phyloP scores from a whole-genome alignment of 2,888 invertebrate species.

The Myopa tessellatipennis region DNA sequence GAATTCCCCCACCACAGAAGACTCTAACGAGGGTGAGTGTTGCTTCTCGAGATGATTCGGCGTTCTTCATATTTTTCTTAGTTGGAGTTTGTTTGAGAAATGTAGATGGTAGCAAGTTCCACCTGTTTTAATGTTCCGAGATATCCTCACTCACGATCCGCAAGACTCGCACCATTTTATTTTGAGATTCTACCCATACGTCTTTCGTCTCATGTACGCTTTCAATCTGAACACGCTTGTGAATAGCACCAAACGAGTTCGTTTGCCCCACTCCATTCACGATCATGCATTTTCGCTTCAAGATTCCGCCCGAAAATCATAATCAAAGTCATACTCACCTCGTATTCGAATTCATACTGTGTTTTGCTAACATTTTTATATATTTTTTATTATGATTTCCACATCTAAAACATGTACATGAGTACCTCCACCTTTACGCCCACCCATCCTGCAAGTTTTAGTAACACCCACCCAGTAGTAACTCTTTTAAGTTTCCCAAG shows the following conservation, averaged over 20 bases:
- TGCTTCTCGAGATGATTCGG: conserved; percentile 43
- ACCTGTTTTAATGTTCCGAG: background rate
- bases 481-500: background rate
- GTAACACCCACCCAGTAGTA: background rate
- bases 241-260: background rate
- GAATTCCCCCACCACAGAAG: conserved; percentile 59
- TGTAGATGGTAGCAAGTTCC: background rate
- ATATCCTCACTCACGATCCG: background rate
- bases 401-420: background rate
- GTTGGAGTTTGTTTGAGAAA: background rate
- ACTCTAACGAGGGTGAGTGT: conserved; percentile 68
- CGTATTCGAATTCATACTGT: conserved; percentile 56
- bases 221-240: background rate
- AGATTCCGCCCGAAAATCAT: background rate
- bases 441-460: background rate
- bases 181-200: background rate
- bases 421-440: background rate
- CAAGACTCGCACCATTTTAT: background rate
- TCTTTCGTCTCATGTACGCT: background rate
- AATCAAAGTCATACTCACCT: background rate
- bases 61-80: background rate
- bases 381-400: conserved; percentile 18
- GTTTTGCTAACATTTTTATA: conserved; percentile 54
- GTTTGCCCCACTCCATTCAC: background rate
- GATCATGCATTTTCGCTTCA: conserved; percentile 6